Percentiles rank a stretch among this genome's conserved stretches.
phyloP scores from a whole-genome alignment of 2,797 vertebrate genomes.

The Thunnus albacares region DNA sequence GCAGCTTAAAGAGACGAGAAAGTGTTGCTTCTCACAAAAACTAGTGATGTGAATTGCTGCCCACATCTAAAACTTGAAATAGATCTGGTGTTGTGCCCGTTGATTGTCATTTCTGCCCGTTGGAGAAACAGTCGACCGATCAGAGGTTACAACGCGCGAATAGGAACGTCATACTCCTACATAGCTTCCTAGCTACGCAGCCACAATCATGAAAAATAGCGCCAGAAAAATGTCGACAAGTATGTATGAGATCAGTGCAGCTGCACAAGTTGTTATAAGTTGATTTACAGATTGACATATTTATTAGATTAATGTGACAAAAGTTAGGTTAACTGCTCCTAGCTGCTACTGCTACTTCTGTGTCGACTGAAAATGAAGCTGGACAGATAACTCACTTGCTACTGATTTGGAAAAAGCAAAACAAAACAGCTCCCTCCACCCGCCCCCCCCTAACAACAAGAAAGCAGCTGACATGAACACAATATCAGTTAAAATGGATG shows the following conservation, averaged over 20 bases:
- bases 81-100: neutral
- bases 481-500: neutral
- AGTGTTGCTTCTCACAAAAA: neutral
- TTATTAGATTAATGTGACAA: neutral
- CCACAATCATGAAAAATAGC: neutral
- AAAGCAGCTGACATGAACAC: no score
- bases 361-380: no score
- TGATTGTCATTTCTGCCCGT: neutral
- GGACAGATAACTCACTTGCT: no score
- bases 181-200: neutral
- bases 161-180: neutral
- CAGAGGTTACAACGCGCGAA: neutral
- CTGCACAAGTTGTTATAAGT: neutral
- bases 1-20: neutral
- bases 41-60: neutral
- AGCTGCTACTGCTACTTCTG: no score
- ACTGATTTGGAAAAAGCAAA: no score
- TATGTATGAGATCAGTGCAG: neutral
- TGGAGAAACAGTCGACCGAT: neutral
- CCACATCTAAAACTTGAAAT: neutral
- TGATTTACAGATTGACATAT: neutral
- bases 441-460: no score
- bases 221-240: no score
- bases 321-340: neutral
- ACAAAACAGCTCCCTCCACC: no score